These are phyloP conservation scores for Otocyon megalotis DNA, from an alignment of 2,113 vertebrate species.

Conservation along the genomic window DNA sequence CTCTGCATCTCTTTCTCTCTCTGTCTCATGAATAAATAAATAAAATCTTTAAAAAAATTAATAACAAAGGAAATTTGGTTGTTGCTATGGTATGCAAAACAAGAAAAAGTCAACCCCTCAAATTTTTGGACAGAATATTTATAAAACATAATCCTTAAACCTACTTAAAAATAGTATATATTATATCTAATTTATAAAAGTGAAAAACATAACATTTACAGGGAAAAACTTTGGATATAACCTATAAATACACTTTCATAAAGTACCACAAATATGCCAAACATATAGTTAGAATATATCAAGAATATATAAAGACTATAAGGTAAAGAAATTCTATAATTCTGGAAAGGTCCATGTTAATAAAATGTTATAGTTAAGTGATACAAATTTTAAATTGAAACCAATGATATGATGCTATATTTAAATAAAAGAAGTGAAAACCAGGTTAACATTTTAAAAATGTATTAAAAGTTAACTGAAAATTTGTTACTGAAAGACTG, in stretches of 20 bases:
- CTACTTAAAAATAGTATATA: background rate
- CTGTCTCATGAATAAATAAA: too few species aligned
- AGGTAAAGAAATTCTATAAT: background rate
- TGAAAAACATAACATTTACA: background rate
- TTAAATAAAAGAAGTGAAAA: background rate
- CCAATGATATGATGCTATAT: background rate
- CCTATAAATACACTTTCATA: background rate
- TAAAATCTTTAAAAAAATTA: too few species aligned
- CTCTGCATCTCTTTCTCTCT: too few species aligned
- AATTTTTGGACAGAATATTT: background rate
- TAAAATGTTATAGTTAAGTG: background rate
- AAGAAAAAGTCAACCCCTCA: background rate
- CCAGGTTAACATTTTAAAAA: background rate
- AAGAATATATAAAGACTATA: background rate
- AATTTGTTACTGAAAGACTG: background rate
- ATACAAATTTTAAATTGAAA: background rate
- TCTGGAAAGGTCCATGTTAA: background rate
- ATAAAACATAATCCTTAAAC: background rate
- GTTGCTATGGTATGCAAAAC: background rate
- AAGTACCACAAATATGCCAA: background rate
- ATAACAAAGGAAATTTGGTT: background rate
- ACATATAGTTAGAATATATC: background rate
- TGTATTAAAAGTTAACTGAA: background rate
- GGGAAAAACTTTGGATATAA: background rate
- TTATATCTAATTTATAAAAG: background rate